Conservation (phyloP, 2,797 vertebrate species). For the Diceros bicornis region DNA sequence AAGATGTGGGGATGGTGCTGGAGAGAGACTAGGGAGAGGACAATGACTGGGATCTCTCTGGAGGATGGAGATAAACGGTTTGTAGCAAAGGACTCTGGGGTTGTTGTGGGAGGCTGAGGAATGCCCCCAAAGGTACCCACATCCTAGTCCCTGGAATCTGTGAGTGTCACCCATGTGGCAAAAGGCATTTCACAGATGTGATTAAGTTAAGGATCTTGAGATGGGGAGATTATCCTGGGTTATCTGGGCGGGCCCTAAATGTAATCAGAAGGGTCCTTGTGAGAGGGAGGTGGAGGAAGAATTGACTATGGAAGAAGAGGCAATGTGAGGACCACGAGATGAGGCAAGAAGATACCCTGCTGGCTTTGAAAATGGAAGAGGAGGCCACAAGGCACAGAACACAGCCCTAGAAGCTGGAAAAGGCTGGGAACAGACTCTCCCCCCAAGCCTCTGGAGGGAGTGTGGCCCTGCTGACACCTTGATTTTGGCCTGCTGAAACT, state of each 20-base stretch:
- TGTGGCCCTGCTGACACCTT: accelerated
- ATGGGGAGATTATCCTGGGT: accelerated
- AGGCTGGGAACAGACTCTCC: accelerated
- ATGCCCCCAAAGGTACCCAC: accelerated
- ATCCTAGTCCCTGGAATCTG: accelerated
- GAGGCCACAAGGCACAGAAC: accelerated
- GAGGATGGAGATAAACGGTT: accelerated
- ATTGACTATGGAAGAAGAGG: accelerated
- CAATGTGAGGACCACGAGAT: accelerated
- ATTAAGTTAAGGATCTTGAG: no score
- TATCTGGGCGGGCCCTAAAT: accelerated
- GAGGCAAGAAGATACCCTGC: accelerated
- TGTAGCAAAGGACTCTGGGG: background rate
- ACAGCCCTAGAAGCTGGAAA: background rate
- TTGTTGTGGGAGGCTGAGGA: background rate
- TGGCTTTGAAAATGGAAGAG: accelerated
- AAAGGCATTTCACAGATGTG: background rate
- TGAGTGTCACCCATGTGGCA: accelerated
- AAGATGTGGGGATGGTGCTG: background rate
- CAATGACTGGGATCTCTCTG: accelerated
- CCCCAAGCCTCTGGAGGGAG: accelerated
- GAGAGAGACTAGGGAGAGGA: background rate
- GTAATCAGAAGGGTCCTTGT: background rate
- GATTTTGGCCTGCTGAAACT: background rate
- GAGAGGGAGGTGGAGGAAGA: no score